Conservation (phyloP, 1,140 invertebrate genomes). For the Scaptomyza hsui region DNA sequence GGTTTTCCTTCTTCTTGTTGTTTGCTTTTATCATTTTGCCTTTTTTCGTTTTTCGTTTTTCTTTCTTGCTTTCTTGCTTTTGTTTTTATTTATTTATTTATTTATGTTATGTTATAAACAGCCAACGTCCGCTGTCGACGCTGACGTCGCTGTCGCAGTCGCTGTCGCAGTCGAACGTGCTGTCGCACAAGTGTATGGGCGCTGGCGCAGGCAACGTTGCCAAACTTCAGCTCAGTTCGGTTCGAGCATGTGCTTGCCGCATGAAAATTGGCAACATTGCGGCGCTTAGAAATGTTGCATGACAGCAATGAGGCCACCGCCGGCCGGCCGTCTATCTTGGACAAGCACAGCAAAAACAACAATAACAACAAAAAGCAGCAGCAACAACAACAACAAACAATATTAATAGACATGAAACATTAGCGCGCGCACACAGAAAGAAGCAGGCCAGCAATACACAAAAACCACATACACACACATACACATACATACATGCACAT, state of each 20-base stretch:
- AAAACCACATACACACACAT: neutral
- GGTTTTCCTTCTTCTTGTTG: slow-evolving; percentile 17
- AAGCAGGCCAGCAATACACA: slow-evolving; percentile 35
- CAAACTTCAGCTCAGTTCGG: slow-evolving; percentile 27
- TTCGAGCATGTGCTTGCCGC: slow-evolving; percentile 16
- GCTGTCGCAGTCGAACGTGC: slow-evolving; percentile 7
- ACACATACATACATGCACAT: neutral
- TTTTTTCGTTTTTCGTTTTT: too few relatives aligned
- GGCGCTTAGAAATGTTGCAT: slow-evolving; percentile 59
- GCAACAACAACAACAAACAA: slow-evolving; percentile 42
- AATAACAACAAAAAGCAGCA: slow-evolving; percentile 38
- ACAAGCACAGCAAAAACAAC: slow-evolving; percentile 36
- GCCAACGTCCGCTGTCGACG: slow-evolving; percentile 50
- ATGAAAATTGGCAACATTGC: slow-evolving; percentile 63
- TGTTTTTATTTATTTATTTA: slow-evolving; percentile 66
- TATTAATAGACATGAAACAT: slow-evolving; percentile 70
- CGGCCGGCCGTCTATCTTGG: slow-evolving; percentile 57
- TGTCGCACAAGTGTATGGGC: slow-evolving; percentile 48
- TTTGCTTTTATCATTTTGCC: slow-evolving; percentile 47
- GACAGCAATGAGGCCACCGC: slow-evolving; percentile 65
- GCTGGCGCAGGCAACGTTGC: slow-evolving; percentile 52
- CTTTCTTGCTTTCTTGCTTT: too few relatives aligned
- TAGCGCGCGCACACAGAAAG: slow-evolving; percentile 48
- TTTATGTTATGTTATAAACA: slow-evolving; percentile 66
- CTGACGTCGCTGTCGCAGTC: neutral